Base-by-base conservation (phyloP, 2,888 invertebrate genomes). In the Julus scanicus region DNA sequence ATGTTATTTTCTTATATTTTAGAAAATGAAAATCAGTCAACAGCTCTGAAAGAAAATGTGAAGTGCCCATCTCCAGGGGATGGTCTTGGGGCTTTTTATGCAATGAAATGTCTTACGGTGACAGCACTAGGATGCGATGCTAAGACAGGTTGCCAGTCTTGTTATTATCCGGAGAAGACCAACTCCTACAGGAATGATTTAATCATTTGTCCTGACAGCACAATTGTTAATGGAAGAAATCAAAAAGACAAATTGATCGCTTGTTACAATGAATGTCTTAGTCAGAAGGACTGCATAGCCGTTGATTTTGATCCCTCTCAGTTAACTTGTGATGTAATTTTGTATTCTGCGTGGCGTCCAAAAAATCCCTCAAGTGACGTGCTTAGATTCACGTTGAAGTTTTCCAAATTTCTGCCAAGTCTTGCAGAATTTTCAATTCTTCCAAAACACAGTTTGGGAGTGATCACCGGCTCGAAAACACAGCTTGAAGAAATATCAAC, bases 161-260 rank as follows among this genome's bases (percentile, higher is more conserved):
- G 80, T 15, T 80, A 80, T 15, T 80, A 80, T 80, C 80, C 80
- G 39, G 80, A 80, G 15, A 80, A 80, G 15, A 80, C 15, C 13
- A 80, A 80, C 80, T 37, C 37, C 5, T 80, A 80, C 80, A 11
- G 80, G 13, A 9, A 3, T 37, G 80, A 80, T 80, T 37, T 80
- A 29, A 80, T 15, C 9, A 80, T 80, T 37, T 80, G 80, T 80
- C 80, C 80, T 15, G 80, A 80, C 11, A 80, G 80, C 37, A 80
- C 80, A 37, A 37, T 80, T 37, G 37, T 80, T 4, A 80, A 80
- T 80, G 80, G 80, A 37, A 80, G 80, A 80, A 37, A 13, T 15
- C 80, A 80, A 37, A 80, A 80, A 80, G 80, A 80, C 2, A 80
- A 80, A 37, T 80, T 80, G 37, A 39, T 15, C 11, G 15, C 80